phyloP scores from a whole-genome alignment of 2,888 invertebrate species.

The Nebria salina region DNA sequence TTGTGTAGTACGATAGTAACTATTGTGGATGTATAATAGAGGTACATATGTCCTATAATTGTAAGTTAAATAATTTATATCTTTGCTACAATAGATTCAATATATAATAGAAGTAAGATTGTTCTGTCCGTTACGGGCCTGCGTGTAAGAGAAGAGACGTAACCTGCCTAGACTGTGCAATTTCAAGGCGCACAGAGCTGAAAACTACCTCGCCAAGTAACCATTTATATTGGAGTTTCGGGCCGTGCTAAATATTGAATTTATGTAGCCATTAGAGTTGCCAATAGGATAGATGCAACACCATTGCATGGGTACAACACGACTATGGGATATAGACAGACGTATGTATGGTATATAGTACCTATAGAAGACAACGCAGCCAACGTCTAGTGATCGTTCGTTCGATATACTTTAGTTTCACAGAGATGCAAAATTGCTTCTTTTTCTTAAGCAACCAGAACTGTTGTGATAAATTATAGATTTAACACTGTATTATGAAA shows the following conservation, averaged over 20 bases:
- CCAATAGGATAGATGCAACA: constrained; percentile 48
- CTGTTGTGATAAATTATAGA: constrained; percentile 3
- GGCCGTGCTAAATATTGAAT: constrained; percentile 59
- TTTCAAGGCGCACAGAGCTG: constrained; percentile 52
- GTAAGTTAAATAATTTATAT: too few relatives aligned
- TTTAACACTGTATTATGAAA: constrained; percentile 7
- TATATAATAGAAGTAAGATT: background rate
- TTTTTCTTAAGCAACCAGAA: background rate
- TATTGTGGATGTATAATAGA: too few relatives aligned
- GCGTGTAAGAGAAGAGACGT: constrained; percentile 16
- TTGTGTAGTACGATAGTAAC: too few relatives aligned
- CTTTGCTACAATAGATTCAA: too few relatives aligned
- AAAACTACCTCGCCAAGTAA: constrained; percentile 54
- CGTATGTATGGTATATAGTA: background rate
- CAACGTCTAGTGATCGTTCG: constrained; percentile 16
- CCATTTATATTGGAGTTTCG: constrained; percentile 56
- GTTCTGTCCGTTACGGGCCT: background rate
- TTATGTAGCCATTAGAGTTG: constrained; percentile 57
- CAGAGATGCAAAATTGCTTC: constrained; percentile 3
- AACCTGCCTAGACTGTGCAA: constrained; percentile 48
- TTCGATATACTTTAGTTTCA: constrained; percentile 8
- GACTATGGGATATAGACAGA: too few relatives aligned
- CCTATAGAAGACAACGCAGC: background rate
- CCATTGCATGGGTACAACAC: constrained; percentile 2
- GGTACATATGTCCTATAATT: too few relatives aligned